Evolutionary conservation across 2,113 vertebrate genomes (phyloP).

Genomic region (Nesogale talazaci): DNA sequence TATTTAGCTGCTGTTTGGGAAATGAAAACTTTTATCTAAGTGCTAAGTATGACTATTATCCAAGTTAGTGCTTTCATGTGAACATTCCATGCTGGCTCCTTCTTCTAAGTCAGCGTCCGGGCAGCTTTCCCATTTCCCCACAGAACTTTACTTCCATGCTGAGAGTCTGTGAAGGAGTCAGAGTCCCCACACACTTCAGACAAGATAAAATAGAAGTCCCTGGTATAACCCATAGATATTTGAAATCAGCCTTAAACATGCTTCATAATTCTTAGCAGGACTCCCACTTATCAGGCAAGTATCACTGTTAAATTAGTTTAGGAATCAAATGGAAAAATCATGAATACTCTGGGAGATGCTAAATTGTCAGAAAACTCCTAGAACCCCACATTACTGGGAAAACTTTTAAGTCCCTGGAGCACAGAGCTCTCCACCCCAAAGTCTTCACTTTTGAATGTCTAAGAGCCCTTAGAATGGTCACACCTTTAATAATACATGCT

Average conservation of each 20-base stretch:
- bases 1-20: conserved; percentile 66
- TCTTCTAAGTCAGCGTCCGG: conserved; percentile 66
- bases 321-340: conserved; percentile 67
- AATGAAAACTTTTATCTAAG: conserved; percentile 54
- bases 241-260: conserved; percentile 69
- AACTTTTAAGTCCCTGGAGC: too few species aligned
- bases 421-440: background rate
- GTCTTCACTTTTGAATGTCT: background rate
- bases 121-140: conserved; percentile 36
- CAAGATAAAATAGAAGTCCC: conserved; percentile 68
- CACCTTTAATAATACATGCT: background rate
- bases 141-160: conserved; percentile 20
- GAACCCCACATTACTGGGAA: background rate
- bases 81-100: conserved; percentile 60
- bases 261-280: conserved; percentile 71
- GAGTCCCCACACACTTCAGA: conserved; percentile 57
- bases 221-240: conserved; percentile 53
- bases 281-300: conserved; percentile 59
- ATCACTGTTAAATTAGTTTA: conserved; percentile 54
- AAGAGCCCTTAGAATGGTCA: background rate
- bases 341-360: background rate
- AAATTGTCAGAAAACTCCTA: background rate
- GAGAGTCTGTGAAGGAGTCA: conserved; percentile 65
- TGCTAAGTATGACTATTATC: conserved; percentile 73
- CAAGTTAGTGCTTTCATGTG: conserved; percentile 66